Evolutionary conservation across 2,113 vertebrate species (phyloP).

Genomic region (Myodes glareolus): DNA sequence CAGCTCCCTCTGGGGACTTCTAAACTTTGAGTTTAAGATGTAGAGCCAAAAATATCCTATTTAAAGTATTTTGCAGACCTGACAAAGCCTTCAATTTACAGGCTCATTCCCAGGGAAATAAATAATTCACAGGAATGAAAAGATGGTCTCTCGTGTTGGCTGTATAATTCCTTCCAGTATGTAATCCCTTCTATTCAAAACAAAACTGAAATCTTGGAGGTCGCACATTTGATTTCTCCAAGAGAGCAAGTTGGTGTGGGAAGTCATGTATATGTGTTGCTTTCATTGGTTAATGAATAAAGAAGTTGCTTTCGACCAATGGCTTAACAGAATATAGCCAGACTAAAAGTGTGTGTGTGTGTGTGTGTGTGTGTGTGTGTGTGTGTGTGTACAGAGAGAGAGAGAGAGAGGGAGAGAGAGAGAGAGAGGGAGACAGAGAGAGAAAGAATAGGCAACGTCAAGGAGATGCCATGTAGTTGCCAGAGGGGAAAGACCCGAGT

Average conservation of each 20-base stretch:
- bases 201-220: neutral
- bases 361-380: too few species aligned
- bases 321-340: too few species aligned
- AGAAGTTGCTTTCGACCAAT: too few species aligned
- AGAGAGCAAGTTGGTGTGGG: neutral
- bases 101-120: neutral
- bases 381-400: too few species aligned
- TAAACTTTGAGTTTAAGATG: neutral
- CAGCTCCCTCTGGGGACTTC: fast-evolving
- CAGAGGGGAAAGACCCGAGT: too few species aligned
- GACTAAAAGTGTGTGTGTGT: too few species aligned
- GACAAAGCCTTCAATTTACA: neutral
- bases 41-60: neutral
- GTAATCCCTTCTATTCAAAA: neutral
- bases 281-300: too few species aligned
- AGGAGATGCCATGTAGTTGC: too few species aligned
- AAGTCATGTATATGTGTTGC: too few species aligned
- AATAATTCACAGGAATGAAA: neutral
- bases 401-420: too few species aligned
- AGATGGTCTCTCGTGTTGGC: neutral
- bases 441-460: too few species aligned
- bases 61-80: neutral
- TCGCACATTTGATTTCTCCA: neutral
- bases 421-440: too few species aligned
- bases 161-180: neutral